Evolutionary conservation across 1,140 invertebrate genomes (phyloP).

Genomic region (Drosophila teissieri): DNA sequence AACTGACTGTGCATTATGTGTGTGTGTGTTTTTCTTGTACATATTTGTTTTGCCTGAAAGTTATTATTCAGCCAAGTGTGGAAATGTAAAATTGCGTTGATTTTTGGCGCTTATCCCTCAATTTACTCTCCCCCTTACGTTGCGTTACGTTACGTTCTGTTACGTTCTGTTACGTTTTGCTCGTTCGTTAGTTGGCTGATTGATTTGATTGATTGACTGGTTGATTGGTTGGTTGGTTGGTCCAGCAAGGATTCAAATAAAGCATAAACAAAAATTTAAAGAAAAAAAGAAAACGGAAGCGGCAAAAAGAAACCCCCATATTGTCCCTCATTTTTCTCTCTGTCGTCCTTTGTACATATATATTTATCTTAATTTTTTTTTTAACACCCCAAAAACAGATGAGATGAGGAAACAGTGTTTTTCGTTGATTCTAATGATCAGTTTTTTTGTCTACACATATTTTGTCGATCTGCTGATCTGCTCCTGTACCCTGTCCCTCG

Average conservation of each 20-base stretch:
- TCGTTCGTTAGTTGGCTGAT: slow-evolving; percentile 62
- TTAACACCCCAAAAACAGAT: slow-evolving; percentile 32
- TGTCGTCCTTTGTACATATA: slow-evolving; percentile 53
- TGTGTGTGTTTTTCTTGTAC: slow-evolving; percentile 19
- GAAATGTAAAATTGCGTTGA: slow-evolving; percentile 19
- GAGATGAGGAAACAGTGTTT: slow-evolving; percentile 46
- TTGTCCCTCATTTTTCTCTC: slow-evolving; percentile 72
- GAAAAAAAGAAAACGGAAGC: slow-evolving; percentile 25
- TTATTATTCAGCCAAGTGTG: slow-evolving; percentile 19
- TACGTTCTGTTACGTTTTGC: slow-evolving; percentile 57
- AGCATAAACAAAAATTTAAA: slow-evolving; percentile 12
- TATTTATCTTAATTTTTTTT: slow-evolving; percentile 13
- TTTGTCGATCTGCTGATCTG: slow-evolving; percentile 40
- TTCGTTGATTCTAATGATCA: slow-evolving; percentile 33
- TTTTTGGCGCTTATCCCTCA: slow-evolving; percentile 44
- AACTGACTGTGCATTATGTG: slow-evolving; percentile 1
- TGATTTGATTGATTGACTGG: slow-evolving; percentile 32
- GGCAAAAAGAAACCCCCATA: slow-evolving; percentile 52
- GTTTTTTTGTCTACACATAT: slow-evolving; percentile 27
- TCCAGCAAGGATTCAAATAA: slow-evolving; percentile 45
- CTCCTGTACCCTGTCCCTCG: slow-evolving; percentile 30
- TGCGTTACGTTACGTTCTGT: slow-evolving; percentile 39
- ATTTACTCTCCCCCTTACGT: slow-evolving; percentile 26
- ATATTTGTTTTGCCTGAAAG: slow-evolving; percentile 43
- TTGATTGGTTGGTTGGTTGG: slow-evolving; percentile 52